These are phyloP conservation scores for Aromia moschata DNA, from an alignment of 2,888 invertebrate species.

Conservation along the genomic window DNA sequence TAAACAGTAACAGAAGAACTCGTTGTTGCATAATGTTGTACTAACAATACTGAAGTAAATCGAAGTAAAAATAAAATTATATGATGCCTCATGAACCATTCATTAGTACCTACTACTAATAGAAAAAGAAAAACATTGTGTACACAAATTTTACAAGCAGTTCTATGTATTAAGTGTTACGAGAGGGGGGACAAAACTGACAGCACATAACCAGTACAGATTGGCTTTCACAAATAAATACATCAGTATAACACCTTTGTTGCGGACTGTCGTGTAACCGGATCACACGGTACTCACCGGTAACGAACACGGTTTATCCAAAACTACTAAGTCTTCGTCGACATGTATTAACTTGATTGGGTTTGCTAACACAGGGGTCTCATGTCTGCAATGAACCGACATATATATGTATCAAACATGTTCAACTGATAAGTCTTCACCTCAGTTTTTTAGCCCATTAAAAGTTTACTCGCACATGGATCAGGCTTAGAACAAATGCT, in stretches of 20 bases:
- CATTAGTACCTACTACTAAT: neutral
- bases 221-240: constrained; percentile 18
- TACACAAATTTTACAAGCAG: neutral
- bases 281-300: constrained; percentile 73
- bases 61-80: too few relatives aligned
- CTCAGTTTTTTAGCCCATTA: too few relatives aligned
- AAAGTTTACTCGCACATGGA: too few relatives aligned
- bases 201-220: constrained; percentile 15
- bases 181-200: neutral
- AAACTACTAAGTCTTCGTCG: constrained; percentile 85
- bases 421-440: constrained; percentile 32
- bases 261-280: constrained; percentile 13
- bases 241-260: too few relatives aligned
- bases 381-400: constrained; percentile 73
- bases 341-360: constrained; percentile 84
- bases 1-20: too few relatives aligned
- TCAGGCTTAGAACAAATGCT: too few relatives aligned
- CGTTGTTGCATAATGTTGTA: too few relatives aligned
- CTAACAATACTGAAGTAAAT: too few relatives aligned
- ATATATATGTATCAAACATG: constrained; percentile 43
- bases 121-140: neutral
- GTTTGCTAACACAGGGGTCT: constrained; percentile 84
- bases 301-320: constrained; percentile 90
- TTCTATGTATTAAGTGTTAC: neutral
- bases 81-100: neutral